phyloP scores from a whole-genome alignment of 1,140 invertebrate species.

The Pseudomyrmex gracilis region DNA sequence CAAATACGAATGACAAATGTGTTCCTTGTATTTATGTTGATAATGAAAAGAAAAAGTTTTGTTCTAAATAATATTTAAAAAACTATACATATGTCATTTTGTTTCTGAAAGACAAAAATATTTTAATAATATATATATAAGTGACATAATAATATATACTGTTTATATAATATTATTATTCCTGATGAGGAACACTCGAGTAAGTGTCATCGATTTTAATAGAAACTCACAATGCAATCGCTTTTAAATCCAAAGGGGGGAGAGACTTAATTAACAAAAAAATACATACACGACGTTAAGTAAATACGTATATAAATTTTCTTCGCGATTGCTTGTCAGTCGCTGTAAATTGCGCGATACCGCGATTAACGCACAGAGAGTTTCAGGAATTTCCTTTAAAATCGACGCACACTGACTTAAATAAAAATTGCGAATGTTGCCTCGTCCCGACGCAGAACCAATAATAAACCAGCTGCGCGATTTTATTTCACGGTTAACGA shows the following conservation, averaged over 20 bases:
- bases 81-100: not conserved
- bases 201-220: conserved; percentile 60
- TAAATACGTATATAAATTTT: not conserved
- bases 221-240: conserved; percentile 43
- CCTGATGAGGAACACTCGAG: conserved; percentile 50
- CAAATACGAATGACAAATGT: not conserved
- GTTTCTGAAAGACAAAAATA: no score
- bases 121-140: no score
- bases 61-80: not conserved
- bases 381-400: conserved; percentile 52
- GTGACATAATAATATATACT: not conserved
- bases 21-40: conserved; percentile 15
- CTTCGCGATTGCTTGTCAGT: not conserved
- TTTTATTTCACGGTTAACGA: conserved; percentile 54
- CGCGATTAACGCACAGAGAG: not conserved
- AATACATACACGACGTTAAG: not conserved
- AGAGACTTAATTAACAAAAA: not conserved
- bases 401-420: conserved; percentile 39
- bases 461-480: not conserved
- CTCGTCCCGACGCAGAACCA: conserved; percentile 35
- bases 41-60: not conserved
- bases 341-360: not conserved
- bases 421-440: conserved; percentile 52
- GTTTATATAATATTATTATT: not conserved
- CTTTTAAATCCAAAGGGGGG: not conserved